phyloP scores from a whole-genome alignment of 2,113 vertebrate genomes.

The Nymphicus hollandicus region DNA sequence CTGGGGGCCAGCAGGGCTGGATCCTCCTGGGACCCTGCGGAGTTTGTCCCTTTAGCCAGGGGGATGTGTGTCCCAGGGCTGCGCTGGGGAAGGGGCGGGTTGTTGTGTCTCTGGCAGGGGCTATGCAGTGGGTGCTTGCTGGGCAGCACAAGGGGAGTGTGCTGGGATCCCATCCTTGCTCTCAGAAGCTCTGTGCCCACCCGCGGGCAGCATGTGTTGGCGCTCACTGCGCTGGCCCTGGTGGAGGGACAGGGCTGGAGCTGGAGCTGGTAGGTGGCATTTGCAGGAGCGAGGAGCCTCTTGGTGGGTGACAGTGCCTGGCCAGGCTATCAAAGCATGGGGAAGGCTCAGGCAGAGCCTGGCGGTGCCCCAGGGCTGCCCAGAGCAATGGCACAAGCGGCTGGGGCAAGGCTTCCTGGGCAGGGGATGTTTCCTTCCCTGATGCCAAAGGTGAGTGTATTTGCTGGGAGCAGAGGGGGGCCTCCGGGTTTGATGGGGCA shows the following conservation, averaged over 20 bases:
- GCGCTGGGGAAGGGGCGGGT: neutral
- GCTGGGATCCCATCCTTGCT: accelerated
- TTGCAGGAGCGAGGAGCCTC: neutral
- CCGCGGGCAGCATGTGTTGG: accelerated
- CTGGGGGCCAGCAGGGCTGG: neutral
- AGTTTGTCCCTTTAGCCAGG: neutral
- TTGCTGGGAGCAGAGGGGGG: neutral
- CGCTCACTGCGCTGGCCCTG: neutral
- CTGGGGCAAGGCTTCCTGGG: neutral
- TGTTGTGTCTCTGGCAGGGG: too few species aligned
- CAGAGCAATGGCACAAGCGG: neutral
- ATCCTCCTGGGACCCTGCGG: neutral
- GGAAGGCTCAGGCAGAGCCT: neutral
- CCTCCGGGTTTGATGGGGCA: accelerated
- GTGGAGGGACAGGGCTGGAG: neutral
- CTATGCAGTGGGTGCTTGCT: accelerated
- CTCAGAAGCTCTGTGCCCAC: neutral
- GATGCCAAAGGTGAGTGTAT: neutral
- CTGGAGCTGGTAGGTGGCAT: accelerated
- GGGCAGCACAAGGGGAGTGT: neutral
- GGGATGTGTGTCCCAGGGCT: neutral
- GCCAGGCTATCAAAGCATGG: too few species aligned
- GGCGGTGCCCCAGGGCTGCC: neutral
- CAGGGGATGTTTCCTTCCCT: accelerated
- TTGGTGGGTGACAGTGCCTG: neutral